A percentile compares a stretch with the other conserved stretches of the same genome.
Conservation (phyloP, 2,113 vertebrate genomes). For the Scophthalmus maximus region DNA sequence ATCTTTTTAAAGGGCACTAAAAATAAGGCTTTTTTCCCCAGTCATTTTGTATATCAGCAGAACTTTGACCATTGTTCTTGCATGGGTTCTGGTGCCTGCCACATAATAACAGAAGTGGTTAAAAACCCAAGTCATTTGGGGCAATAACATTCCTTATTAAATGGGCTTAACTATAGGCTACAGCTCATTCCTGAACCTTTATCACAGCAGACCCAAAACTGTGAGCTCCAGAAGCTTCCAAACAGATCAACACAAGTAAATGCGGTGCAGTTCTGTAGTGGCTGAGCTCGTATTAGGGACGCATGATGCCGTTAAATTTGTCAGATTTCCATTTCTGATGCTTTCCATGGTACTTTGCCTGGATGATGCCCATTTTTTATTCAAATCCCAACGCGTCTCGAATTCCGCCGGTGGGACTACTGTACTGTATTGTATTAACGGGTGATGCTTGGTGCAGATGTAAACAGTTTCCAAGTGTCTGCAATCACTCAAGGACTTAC, state of each 20-base stretch:
- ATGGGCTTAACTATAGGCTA: conserved; percentile 11
- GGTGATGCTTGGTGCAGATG: conserved; percentile 3
- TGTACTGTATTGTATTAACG: conserved; percentile 7
- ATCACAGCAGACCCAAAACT: neutral
- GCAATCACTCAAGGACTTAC: conserved; percentile 15
- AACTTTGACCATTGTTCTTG: conserved; percentile 11
- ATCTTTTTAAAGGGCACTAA: conserved; percentile 26
- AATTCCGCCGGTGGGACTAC: neutral
- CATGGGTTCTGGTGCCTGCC: conserved; percentile 8
- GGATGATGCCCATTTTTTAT: neutral
- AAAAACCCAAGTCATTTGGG: conserved; percentile 31
- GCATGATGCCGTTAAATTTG: neutral
- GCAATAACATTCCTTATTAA: conserved; percentile 24
- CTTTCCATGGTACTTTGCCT: neutral
- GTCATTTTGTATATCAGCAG: conserved; percentile 1
- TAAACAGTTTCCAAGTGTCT: conserved; percentile 19
- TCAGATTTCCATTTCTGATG: neutral
- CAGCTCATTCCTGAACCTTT: neutral
- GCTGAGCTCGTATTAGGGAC: neutral
- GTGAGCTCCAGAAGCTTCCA: neutral
- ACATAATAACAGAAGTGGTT: conserved; percentile 25
- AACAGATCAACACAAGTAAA: neutral
- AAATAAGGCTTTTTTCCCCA: conserved; percentile 32
- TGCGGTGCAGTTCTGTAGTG: neutral
- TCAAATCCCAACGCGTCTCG: neutral